phyloP scores from a whole-genome alignment of 2,113 vertebrate species.

The Setophaga petechia region DNA sequence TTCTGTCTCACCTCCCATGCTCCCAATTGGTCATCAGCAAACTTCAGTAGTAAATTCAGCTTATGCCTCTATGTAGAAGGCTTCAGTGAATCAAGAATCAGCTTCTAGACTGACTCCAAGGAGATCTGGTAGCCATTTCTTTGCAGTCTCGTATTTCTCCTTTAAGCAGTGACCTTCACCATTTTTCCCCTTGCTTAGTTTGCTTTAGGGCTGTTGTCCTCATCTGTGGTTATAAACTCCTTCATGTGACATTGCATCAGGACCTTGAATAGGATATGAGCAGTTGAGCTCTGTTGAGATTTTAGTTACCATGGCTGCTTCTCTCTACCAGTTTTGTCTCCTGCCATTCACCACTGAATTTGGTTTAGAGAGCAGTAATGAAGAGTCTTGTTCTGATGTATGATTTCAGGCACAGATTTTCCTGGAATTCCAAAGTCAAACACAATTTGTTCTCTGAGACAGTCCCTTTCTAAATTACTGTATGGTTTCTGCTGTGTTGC shows the following conservation, averaged over 20 bases:
- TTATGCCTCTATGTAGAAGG: not conserved
- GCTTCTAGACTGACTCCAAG: not conserved
- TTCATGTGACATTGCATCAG: fast-evolving
- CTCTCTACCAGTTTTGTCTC: not conserved
- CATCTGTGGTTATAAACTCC: not conserved
- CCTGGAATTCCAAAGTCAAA: not conserved
- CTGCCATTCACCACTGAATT: not conserved
- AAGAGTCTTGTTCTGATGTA: not conserved
- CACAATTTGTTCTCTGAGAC: not conserved
- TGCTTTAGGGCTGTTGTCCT: not conserved
- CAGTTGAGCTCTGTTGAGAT: not conserved
- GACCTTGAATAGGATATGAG: not conserved
- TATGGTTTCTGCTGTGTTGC: not conserved
- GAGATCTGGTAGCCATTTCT: not conserved
- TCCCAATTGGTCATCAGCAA: not conserved
- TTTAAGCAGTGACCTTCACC: not conserved
- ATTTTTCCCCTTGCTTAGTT: not conserved
- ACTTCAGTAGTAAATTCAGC: not conserved
- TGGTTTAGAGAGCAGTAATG: not conserved
- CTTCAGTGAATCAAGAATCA: not conserved
- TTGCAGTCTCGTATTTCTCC: not conserved
- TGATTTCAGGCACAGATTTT: not conserved
- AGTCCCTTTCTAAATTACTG: not conserved
- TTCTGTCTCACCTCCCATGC: not conserved
- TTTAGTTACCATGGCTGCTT: not conserved